Base-by-base conservation (phyloP, 2,113 vertebrate species). In the Silurus meridionalis region DNA sequence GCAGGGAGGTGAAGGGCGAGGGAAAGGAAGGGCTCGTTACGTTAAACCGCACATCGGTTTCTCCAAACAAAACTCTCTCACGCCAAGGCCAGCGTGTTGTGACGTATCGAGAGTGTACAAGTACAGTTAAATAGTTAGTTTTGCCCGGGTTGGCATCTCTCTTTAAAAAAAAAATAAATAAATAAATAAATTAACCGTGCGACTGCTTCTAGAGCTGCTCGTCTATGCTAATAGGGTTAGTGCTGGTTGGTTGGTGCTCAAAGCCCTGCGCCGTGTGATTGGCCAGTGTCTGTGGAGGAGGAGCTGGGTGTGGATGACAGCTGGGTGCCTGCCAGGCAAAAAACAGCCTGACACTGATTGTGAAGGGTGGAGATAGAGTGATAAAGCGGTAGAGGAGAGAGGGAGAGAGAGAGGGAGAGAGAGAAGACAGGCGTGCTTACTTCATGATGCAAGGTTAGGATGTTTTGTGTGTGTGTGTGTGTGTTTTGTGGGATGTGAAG, bases 361-460 rank as follows among this genome's bases (percentile, higher is more conserved):
- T 90, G 92, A 74, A 90, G 87, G 87, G 89, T 88, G 91, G 91
- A 92, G 92, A 91, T 83, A 80, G 74, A 83, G 82, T 21, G 86
- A 90, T 89, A 92, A 89, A 88, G 87, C 55, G 91, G 90, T 92
- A 94, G 74, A 92, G 87, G 92, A 88, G 78, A 89, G 91, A 83
- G 90, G 90, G 91, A 87, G 92, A 92, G 93, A 93, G 94, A 95
- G 91, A 86, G 87, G 84, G 86, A 82, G 90, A 92, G 91, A 93
- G 93, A 93, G 94, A 95, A 94, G 94, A 94, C 94, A 85, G 93
- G 93, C 93, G 92, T 91, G 92, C 93, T 92, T 92, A 93, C 94
- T 95, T 94, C 94, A 94, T 91, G 93, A 95, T 95, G 95, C 95
- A 95, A 95, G 95, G 95, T 95, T 95, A 93, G 95, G 92, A 88